Evolutionary conservation across 1,140 invertebrate species (phyloP).

Genomic region (Aphidius ervi): DNA sequence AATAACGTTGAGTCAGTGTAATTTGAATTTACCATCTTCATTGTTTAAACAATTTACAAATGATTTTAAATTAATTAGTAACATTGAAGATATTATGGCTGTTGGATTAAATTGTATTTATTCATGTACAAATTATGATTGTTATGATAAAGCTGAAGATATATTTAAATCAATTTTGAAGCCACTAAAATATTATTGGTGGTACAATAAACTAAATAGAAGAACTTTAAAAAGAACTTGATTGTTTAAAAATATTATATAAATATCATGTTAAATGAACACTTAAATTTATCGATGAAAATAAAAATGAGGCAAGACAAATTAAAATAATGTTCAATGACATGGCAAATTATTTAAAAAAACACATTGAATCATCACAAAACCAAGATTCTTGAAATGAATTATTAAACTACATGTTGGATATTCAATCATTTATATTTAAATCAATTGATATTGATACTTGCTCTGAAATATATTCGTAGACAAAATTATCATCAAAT

Average conservation of each 20-base stretch:
- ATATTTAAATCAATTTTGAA: slow-evolving; percentile 48
- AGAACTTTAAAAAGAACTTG: slow-evolving; percentile 50
- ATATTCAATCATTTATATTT: slow-evolving; percentile 58
- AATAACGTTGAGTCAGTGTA: slow-evolving; percentile 46
- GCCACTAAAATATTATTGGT: slow-evolving; percentile 30
- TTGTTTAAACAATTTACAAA: slow-evolving; percentile 39
- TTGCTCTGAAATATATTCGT: slow-evolving; percentile 51
- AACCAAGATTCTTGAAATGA: slow-evolving; percentile 45
- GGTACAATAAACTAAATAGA: slow-evolving; percentile 35
- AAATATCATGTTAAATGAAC: slow-evolving; percentile 52
- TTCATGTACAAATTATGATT: slow-evolving; percentile 47
- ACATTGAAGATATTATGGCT: slow-evolving; percentile 37
- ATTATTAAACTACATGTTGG: slow-evolving; percentile 30
- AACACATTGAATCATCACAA: slow-evolving; percentile 48
- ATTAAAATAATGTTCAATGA: slow-evolving; percentile 53
- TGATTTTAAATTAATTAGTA: slow-evolving; percentile 37
- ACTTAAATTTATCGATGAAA: slow-evolving; percentile 45
- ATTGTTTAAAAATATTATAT: slow-evolving; percentile 48
- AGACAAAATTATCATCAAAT: slow-evolving; percentile 40
- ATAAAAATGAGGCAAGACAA: slow-evolving; percentile 49
- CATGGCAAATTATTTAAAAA: slow-evolving; percentile 48
- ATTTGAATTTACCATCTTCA: slow-evolving; percentile 37
- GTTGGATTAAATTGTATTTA: slow-evolving; percentile 50
- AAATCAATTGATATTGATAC: slow-evolving; percentile 42
- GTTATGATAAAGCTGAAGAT: slow-evolving; percentile 49